phyloP scores from a whole-genome alignment of 2,888 invertebrate genomes.

The Microplitis deprimator region DNA sequence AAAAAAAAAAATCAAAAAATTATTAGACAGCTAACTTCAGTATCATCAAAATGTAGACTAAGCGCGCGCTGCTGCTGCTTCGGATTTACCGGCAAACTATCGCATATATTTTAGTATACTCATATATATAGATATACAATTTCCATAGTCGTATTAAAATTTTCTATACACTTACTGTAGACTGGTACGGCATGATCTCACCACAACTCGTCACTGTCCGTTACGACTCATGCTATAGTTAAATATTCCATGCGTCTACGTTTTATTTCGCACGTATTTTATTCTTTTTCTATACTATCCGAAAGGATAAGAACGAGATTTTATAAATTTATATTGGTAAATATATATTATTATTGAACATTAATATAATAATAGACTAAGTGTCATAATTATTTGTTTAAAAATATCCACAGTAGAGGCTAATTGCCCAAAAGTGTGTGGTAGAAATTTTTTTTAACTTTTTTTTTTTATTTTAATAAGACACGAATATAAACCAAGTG shows the following conservation, averaged over 20 bases:
- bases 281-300: background rate
- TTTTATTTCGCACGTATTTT: background rate
- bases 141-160: background rate
- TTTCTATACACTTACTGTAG: background rate
- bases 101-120: background rate
- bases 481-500: background rate
- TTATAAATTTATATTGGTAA: background rate
- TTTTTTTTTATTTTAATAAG: background rate
- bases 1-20: too few species aligned
- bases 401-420: background rate
- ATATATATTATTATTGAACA: background rate
- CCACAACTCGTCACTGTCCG: background rate
- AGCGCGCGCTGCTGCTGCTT: background rate
- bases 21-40: background rate
- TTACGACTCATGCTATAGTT: background rate
- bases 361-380: background rate
- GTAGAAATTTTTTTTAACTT: background rate
- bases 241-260: slow-evolving; percentile 1
- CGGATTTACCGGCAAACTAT: slow-evolving; percentile 1
- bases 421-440: background rate
- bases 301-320: background rate
- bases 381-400: background rate
- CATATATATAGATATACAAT: background rate
- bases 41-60: background rate
- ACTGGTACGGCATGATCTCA: slow-evolving; percentile 1